Base-by-base conservation (phyloP, 1,140 invertebrate species). In the Drosophila lacertosa region DNA sequence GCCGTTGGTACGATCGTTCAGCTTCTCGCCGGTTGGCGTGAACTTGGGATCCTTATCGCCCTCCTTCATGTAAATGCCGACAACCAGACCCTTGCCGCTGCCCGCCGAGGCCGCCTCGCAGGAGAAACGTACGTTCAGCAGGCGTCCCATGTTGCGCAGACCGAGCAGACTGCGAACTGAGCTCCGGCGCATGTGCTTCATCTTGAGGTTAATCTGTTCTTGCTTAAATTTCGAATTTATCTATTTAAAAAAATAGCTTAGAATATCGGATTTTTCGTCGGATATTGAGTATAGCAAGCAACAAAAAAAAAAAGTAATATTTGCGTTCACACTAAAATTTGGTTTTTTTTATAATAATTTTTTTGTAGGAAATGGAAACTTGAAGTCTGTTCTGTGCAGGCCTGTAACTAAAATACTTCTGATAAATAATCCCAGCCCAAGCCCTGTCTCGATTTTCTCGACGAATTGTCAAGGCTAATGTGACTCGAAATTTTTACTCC, bases 41-140 rank as follows among this genome's bases (percentile, higher is more conserved):
- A 91, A 67, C 59, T 67, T 62, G 4, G 88, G 70, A 3, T 90
- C 88, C 40, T 83, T 86, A 22, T 70, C 70, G 7, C 75, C 72
- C 39, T 91, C 90, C 53, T 89, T 89, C 55, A 84, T 63, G 22
- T 91, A 91, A 4, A 89, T 64, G 0, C 91, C 91, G 0, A 91
- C 22, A 0, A 91, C 89, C 0, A 91, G 18, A 6, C 91, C 91
- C 71, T 65, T 91, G 26, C 29, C 37, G 0, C 29, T 33, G 0
- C 18, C 2, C 0, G 44, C 48, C 10, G 33, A 33, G 1, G 60
- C 24, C 62, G 13, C 24, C 50, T 50, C 35, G 11, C 50, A 70
- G 2, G 35, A 18, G 9, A n/a, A 57, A 4, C 67, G 42, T 0
- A 57, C 18, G 2, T 20, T 32, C 13, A 16, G 42, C 26, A 35